A percentile compares a stretch with the other conserved stretches of the same genome.
Conservation (phyloP, 2,888 invertebrate genomes). For the Hipparchia semele region DNA sequence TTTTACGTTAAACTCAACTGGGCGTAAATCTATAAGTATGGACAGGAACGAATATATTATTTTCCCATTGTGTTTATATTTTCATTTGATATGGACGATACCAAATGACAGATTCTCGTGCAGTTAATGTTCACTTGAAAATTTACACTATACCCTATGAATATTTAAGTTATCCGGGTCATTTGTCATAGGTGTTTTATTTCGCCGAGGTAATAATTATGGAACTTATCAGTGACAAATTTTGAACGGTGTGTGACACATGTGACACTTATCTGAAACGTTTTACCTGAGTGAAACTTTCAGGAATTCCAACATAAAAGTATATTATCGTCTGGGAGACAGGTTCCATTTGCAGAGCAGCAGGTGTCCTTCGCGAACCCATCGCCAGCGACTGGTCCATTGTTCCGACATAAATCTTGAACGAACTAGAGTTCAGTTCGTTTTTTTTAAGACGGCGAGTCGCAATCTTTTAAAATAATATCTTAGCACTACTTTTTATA, state of each 20-base stretch:
- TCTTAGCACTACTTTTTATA: too few species aligned
- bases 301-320: constrained; percentile 25
- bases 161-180: too few species aligned
- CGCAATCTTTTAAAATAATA: not conserved
- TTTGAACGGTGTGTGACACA: not conserved
- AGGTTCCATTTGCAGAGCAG: constrained; percentile 43
- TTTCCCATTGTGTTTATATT: too few species aligned
- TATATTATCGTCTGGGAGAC: constrained; percentile 29
- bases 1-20: too few species aligned
- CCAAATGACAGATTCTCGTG: too few species aligned
- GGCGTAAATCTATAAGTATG: too few species aligned
- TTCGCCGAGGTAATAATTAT: not conserved
- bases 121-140: too few species aligned
- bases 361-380: constrained; percentile 74
- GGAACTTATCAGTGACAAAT: not conserved
- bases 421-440: constrained; percentile 58
- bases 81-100: too few species aligned
- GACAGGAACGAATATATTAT: too few species aligned
- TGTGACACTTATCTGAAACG: constrained; percentile 13
- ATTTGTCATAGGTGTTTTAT: not conserved
- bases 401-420: constrained; percentile 71
- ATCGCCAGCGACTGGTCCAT: constrained; percentile 74
- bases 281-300: constrained; percentile 11
- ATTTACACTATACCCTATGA: too few species aligned
- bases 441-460: constrained; percentile 42